phyloP scores from a whole-genome alignment of 1,140 invertebrate genomes.

The Eciton burchellii region DNA sequence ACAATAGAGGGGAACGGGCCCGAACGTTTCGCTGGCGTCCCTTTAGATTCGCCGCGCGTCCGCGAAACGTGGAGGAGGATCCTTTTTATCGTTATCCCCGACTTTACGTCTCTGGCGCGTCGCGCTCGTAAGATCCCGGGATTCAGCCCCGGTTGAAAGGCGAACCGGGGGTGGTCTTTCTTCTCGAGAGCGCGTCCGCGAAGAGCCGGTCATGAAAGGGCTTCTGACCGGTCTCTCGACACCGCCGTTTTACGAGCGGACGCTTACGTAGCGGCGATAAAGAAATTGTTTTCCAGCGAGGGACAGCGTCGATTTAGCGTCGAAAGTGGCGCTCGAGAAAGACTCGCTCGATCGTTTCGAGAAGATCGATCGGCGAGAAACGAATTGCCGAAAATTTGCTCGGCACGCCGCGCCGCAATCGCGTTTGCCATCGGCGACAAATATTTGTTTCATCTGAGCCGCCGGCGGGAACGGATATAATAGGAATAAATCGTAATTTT shows the following conservation, averaged over 20 bases:
- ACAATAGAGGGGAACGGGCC: conserved; percentile 40
- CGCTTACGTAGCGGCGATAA: conserved; percentile 42
- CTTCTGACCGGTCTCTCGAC: conserved; percentile 22
- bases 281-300: conserved; percentile 53
- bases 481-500: conserved; percentile 63
- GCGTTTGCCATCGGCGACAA: conserved; percentile 43
- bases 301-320: conserved; percentile 3
- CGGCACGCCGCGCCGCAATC: conserved; percentile 28
- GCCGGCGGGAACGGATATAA: conserved; percentile 49
- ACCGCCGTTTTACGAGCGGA: conserved; percentile 48
- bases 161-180: neutral
- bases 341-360: neutral
- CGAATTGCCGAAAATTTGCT: conserved; percentile 44
- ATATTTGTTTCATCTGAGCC: conserved; percentile 46
- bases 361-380: neutral
- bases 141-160: neutral
- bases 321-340: neutral
- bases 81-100: conserved; percentile 58
- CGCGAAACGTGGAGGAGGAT: neutral
- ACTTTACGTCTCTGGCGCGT: conserved; percentile 46
- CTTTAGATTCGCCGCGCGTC: conserved; percentile 26
- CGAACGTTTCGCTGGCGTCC: conserved; percentile 33
- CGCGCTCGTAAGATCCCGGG: conserved; percentile 51
- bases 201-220: conserved; percentile 27
- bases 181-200: neutral